Percentiles rank a stretch among this genome's conserved stretches.
phyloP scores from a whole-genome alignment of 2,113 vertebrate genomes.

The Zosterops hypoxanthus region DNA sequence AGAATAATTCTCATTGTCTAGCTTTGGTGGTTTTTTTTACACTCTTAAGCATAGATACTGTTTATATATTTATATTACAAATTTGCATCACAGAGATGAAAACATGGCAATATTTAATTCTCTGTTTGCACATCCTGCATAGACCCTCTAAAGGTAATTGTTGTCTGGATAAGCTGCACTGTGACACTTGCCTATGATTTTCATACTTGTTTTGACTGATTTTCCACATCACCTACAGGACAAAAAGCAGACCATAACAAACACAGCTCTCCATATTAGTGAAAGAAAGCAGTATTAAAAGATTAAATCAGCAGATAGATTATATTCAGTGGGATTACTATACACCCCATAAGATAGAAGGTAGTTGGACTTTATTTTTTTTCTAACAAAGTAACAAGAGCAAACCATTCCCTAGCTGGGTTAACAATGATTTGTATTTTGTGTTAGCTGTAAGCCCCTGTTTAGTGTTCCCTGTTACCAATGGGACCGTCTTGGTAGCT shows the following conservation, averaged over 20 bases:
- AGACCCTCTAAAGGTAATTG: background rate
- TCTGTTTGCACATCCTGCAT: background rate
- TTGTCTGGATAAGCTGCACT: background rate
- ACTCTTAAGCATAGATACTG: background rate
- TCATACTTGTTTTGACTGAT: conserved; percentile 5
- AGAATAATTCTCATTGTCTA: background rate
- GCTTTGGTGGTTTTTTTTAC: background rate
- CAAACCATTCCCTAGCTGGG: background rate
- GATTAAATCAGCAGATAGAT: background rate
- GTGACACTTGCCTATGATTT: background rate
- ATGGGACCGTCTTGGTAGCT: background rate
- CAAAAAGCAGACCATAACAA: background rate
- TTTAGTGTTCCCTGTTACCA: background rate
- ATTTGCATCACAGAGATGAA: background rate
- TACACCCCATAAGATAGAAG: conserved; percentile 9
- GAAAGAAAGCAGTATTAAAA: background rate
- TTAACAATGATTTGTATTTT: background rate
- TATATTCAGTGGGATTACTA: background rate
- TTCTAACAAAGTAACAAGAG: background rate
- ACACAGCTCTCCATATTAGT: background rate
- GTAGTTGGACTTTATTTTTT: conserved; percentile 10
- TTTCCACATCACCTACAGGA: background rate
- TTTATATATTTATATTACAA: background rate
- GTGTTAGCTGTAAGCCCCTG: conserved; percentile 30
- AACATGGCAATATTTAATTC: background rate